phyloP scores from a whole-genome alignment of 2,888 invertebrate genomes.

The Pseudococcus jackbeardsleyi region DNA sequence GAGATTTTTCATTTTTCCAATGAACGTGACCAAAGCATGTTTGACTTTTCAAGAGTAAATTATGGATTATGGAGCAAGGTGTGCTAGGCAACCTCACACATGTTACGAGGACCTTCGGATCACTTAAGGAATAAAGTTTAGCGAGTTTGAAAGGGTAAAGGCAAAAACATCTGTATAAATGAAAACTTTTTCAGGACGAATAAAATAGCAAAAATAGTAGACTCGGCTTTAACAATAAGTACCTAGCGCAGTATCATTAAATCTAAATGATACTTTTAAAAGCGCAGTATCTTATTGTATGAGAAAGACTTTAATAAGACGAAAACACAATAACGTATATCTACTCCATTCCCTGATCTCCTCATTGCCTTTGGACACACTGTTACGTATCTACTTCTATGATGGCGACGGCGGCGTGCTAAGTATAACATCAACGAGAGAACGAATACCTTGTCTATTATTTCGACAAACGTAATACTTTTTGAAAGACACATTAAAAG shows the following conservation, averaged over 20 bases:
- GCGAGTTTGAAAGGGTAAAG: neutral
- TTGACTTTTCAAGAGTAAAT: neutral
- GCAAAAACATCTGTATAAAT: slow-evolving; percentile 31
- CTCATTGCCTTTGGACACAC: neutral
- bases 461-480: slow-evolving; percentile 43
- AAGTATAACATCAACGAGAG: slow-evolving; percentile 42
- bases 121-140: slow-evolving; percentile 24
- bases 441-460: slow-evolving; percentile 18
- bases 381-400: neutral
- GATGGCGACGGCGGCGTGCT: neutral
- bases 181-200: slow-evolving; percentile 2
- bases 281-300: neutral
- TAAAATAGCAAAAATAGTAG: slow-evolving; percentile 41
- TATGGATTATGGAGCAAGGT: neutral
- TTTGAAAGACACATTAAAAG: slow-evolving; percentile 51
- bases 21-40: slow-evolving; percentile 1
- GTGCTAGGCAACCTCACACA: neutral
- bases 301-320: slow-evolving; percentile 22
- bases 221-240: slow-evolving; percentile 16
- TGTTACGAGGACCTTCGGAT: slow-evolving; percentile 36
- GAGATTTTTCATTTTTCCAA: slow-evolving; percentile 34
- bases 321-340: slow-evolving; percentile 40
- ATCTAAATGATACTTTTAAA: slow-evolving; percentile 48
- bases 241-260: slow-evolving; percentile 3
- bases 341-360: neutral